Conservation (phyloP, 2,797 vertebrate species). For the Heteromormyrus szaboi region DNA sequence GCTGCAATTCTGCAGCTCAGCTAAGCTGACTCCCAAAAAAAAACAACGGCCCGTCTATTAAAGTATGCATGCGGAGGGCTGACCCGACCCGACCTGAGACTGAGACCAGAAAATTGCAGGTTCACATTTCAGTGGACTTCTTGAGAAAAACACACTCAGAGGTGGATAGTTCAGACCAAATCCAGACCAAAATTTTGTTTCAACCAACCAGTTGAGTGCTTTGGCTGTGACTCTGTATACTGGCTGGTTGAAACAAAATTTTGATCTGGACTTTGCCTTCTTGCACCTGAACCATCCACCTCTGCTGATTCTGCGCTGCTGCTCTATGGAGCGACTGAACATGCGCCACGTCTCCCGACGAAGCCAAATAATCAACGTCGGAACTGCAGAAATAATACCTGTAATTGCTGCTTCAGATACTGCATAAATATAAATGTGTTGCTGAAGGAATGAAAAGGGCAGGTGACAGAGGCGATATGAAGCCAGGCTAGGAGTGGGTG, state of each 20-base stretch:
- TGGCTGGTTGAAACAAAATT: background rate
- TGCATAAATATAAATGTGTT: background rate
- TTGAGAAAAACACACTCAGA: background rate
- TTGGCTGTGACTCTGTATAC: background rate
- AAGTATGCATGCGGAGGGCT: background rate
- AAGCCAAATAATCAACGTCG: background rate
- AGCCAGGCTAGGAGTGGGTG: background rate
- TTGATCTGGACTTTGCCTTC: background rate
- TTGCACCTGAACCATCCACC: background rate
- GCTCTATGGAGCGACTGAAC: background rate
- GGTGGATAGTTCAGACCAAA: background rate
- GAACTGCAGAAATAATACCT: background rate
- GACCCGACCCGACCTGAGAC: background rate
- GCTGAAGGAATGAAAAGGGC: background rate
- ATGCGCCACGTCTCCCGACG: background rate
- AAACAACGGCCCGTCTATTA: background rate
- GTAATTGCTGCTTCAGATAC: background rate
- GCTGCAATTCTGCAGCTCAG: background rate
- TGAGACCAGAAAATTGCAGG: background rate
- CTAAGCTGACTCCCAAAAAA: background rate
- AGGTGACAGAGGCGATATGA: background rate
- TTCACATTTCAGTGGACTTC: background rate
- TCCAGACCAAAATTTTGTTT: background rate
- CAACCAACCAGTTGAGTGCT: background rate
- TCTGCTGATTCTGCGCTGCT: background rate